Conservation (phyloP, 1,140 invertebrate species). For the Zeugodacus cucurbitae region DNA sequence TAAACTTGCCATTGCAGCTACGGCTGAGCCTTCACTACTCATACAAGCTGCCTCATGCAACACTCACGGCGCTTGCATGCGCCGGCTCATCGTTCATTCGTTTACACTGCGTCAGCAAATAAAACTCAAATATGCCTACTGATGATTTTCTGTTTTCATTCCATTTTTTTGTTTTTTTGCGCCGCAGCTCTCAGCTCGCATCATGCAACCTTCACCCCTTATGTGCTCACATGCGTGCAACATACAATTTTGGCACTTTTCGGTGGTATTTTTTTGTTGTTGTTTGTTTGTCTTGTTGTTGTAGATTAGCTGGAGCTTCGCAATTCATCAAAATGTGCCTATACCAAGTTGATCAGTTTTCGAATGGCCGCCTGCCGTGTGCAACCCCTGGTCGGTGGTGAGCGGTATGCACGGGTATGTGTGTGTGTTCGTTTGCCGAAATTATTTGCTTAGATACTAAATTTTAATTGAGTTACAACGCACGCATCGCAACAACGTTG, state of each 20-base stretch:
- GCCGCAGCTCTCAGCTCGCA: background rate
- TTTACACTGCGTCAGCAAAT: constrained; percentile 29
- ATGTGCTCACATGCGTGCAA: background rate
- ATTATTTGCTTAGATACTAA: constrained; percentile 27
- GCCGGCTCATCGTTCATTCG: background rate
- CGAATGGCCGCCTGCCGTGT: background rate
- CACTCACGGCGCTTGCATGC: background rate
- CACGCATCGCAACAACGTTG: background rate
- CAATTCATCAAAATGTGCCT: constrained; percentile 6
- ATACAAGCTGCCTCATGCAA: background rate
- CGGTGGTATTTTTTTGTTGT: too few relatives aligned
- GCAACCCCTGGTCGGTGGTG: background rate
- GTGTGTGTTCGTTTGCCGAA: background rate
- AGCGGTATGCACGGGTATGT: background rate
- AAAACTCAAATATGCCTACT: constrained; percentile 1
- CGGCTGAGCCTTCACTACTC: background rate
- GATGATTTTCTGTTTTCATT: background rate
- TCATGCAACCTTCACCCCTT: background rate
- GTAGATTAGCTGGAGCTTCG: background rate
- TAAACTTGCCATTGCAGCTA: background rate
- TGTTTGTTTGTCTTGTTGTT: background rate
- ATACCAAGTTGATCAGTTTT: background rate
- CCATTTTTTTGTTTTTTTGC: too few relatives aligned
- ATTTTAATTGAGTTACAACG: constrained; percentile 22
- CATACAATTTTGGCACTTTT: background rate